A percentile compares a stretch with the other conserved stretches of the same genome.
phyloP scores from a whole-genome alignment of 2,113 vertebrate species.

The Myotis brandtii region DNA sequence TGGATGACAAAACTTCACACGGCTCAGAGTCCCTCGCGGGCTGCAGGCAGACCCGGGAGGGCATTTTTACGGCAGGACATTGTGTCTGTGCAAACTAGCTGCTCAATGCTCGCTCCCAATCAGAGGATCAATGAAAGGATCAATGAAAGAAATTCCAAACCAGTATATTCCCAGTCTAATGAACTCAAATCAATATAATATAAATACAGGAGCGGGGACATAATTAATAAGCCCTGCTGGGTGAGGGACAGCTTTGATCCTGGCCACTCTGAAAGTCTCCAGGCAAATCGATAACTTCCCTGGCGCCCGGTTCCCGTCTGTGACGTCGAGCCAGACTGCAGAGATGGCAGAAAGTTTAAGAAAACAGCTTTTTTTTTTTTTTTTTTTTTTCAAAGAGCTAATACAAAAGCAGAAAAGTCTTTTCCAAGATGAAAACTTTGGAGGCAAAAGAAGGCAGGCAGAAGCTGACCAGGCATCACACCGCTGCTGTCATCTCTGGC shows the following conservation, averaged over 20 bases:
- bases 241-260: neutral
- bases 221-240: neutral
- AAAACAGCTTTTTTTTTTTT: slow-evolving; percentile 1
- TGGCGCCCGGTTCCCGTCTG: neutral
- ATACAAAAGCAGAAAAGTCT: neutral
- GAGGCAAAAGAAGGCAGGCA: neutral
- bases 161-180: neutral
- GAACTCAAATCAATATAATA: neutral
- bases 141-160: neutral
- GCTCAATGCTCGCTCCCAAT: neutral
- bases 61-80: neutral
- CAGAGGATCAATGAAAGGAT: neutral
- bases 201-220: neutral
- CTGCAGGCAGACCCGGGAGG: neutral
- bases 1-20: neutral
- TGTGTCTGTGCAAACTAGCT: neutral
- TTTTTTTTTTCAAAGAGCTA: neutral
- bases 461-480: neutral
- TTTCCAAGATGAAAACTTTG: neutral
- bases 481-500: neutral
- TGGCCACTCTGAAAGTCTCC: neutral
- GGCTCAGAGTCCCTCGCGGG: too few relatives aligned
- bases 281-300: neutral
- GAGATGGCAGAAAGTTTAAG: neutral
- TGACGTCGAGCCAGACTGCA: neutral